Evolutionary conservation across 2,797 vertebrate species (phyloP).

Genomic region (Philypnodon macrostomus): DNA sequence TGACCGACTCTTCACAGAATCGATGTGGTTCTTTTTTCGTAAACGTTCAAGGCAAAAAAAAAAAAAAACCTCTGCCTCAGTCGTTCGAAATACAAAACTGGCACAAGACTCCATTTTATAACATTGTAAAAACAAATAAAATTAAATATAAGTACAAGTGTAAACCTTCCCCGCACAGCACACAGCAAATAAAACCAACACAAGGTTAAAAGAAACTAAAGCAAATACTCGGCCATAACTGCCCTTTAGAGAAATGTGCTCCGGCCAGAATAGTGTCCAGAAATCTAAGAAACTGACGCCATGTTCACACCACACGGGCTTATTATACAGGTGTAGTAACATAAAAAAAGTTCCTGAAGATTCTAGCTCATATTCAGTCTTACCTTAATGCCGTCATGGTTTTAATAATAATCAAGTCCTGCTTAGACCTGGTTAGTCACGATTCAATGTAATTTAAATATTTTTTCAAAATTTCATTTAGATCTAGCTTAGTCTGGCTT

Average conservation of each 20-base stretch:
- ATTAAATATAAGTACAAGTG: constrained; percentile 94
- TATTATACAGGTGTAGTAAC: no score
- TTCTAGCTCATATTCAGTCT: no score
- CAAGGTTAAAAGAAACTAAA: constrained; percentile 82
- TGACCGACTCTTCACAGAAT: constrained; percentile 99
- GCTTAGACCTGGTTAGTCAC: no score
- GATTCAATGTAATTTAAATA: no score
- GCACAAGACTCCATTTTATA: constrained; percentile 97
- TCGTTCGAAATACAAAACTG: constrained; percentile 99
- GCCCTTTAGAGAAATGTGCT: constrained; percentile 78
- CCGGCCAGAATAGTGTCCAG: no score
- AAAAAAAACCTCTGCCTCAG: constrained; percentile 75
- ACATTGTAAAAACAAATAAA: constrained; percentile 98
- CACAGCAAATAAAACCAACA: constrained; percentile 87
- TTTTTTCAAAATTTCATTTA: no score
- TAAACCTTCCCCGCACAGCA: constrained; percentile 92
- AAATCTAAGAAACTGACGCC: constrained; percentile 67
- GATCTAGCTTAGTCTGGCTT: no score
- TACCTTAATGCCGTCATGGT: no score
- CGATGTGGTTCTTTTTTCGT: constrained; percentile 91
- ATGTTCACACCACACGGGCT: constrained; percentile 3
- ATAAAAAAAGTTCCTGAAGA: no score
- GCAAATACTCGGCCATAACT: constrained; percentile 73
- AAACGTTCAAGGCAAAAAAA: constrained; percentile 83
- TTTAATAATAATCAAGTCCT: no score